Evolutionary conservation across 1,140 invertebrate species (phyloP).

Genomic region (Papilio polyxenes): DNA sequence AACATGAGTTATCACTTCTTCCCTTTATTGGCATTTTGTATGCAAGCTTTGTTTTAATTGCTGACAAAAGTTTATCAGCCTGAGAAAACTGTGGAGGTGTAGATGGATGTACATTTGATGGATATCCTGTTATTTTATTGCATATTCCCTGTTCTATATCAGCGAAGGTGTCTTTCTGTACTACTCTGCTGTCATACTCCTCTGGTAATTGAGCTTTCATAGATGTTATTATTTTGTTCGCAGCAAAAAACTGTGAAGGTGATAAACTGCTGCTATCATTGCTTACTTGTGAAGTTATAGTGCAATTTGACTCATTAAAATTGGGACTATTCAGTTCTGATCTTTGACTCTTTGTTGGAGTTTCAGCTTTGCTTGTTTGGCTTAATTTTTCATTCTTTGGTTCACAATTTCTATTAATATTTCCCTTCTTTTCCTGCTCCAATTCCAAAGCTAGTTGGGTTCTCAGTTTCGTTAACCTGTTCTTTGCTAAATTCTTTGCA

Average conservation of each 20-base stretch:
- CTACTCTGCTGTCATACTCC: constrained; percentile 64
- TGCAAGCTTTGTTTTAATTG: constrained; percentile 70
- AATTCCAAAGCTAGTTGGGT: constrained; percentile 51
- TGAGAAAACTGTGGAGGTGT: constrained; percentile 75
- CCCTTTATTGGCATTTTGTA: constrained; percentile 58
- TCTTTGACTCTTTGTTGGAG: constrained; percentile 46
- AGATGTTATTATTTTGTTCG: constrained; percentile 75
- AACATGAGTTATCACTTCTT: constrained; percentile 48
- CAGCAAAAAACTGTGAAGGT: constrained; percentile 74
- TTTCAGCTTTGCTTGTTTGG: constrained; percentile 49
- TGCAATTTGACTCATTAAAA: constrained; percentile 58
- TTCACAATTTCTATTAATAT: constrained; percentile 49
- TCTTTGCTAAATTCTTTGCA: constrained; percentile 60
- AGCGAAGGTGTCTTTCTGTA: constrained; percentile 72
- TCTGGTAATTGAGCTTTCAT: constrained; percentile 76
- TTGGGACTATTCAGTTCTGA: constrained; percentile 58
- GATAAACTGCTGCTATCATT: constrained; percentile 66
- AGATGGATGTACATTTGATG: constrained; percentile 67
- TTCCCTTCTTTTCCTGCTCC: constrained; percentile 34
- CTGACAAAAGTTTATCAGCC: constrained; percentile 70
- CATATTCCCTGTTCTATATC: constrained; percentile 74
- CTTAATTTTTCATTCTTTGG: constrained; percentile 49
- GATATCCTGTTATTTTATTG: constrained; percentile 68
- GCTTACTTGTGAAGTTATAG: constrained; percentile 54
- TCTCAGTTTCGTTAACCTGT: constrained; percentile 61